Conservation (phyloP, 2,113 vertebrate genomes). For the Ginglymostoma cirratum region DNA sequence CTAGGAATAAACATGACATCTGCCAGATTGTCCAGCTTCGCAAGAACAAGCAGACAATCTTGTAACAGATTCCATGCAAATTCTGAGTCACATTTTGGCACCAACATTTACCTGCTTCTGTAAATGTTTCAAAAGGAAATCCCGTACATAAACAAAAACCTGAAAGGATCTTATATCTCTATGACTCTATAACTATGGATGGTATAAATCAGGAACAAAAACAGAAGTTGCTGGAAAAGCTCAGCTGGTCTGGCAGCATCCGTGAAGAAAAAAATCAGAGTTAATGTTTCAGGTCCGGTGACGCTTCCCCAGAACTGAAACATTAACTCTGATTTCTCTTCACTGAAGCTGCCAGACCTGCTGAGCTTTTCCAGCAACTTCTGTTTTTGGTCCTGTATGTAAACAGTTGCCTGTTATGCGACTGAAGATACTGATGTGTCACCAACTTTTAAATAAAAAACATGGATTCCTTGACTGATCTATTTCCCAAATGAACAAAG, state of each 20-base stretch:
- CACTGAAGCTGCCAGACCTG: no score
- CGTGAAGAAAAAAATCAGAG: no score
- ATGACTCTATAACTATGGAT: no score
- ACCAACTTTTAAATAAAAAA: neutral
- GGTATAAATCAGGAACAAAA: no score
- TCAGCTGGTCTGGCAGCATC: no score
- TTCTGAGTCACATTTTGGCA: neutral
- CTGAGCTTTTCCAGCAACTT: no score
- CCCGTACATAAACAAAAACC: neutral
- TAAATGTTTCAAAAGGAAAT: neutral
- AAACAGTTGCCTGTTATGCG: neutral
- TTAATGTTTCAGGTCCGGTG: no score
- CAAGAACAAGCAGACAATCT: neutral
- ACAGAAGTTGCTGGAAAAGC: no score
- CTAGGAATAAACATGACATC: neutral
- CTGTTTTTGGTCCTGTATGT: neutral
- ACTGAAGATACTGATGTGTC: neutral
- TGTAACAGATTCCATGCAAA: neutral
- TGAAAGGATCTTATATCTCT: neutral
- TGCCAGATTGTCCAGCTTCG: neutral
- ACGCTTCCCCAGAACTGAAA: no score
- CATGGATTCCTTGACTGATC: neutral
- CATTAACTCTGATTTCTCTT: no score
- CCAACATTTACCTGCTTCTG: neutral
- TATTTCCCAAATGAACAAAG: neutral